phyloP scores from a whole-genome alignment of 2,888 invertebrate species.

The Dione juno region DNA sequence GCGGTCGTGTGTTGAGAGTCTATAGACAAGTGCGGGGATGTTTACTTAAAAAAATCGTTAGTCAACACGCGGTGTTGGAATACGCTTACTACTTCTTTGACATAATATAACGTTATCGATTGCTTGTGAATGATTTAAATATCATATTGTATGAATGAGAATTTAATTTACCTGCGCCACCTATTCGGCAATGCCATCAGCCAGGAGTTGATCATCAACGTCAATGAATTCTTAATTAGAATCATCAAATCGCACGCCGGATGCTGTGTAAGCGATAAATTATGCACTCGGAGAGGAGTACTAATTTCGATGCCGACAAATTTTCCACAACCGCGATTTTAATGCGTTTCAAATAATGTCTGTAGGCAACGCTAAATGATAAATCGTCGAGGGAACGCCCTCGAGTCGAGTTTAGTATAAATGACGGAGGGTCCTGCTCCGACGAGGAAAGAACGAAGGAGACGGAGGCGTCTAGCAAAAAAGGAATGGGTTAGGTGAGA shows the following conservation, averaged over 20 bases:
- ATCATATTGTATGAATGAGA: neutral
- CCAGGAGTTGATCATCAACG: conserved; percentile 58
- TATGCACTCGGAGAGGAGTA: conserved; percentile 77
- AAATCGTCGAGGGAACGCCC: conserved; percentile 81
- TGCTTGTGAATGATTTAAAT: neutral
- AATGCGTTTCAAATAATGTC: conserved; percentile 83
- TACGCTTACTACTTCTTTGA: neutral
- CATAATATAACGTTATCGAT: neutral
- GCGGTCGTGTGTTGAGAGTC: too few relatives aligned
- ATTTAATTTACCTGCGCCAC: neutral
- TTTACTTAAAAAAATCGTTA: too few relatives aligned
- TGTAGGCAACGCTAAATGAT: conserved; percentile 83
- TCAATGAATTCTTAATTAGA: conserved; percentile 77
- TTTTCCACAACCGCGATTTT: conserved; percentile 82
- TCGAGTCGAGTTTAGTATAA: conserved; percentile 74
- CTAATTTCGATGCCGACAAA: conserved; percentile 83
- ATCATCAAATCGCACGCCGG: conserved; percentile 68
- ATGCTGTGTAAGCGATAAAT: conserved; percentile 76
- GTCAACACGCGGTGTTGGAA: too few relatives aligned
- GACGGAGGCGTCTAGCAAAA: conserved; percentile 76
- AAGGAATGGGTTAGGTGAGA: conserved; percentile 78
- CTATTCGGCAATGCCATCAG: neutral
- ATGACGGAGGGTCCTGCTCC: conserved; percentile 67
- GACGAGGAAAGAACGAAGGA: conserved; percentile 60
- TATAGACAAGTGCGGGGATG: too few relatives aligned